Base-by-base conservation (phyloP, 2,113 vertebrate genomes). In the Ploceus nigricollis region DNA sequence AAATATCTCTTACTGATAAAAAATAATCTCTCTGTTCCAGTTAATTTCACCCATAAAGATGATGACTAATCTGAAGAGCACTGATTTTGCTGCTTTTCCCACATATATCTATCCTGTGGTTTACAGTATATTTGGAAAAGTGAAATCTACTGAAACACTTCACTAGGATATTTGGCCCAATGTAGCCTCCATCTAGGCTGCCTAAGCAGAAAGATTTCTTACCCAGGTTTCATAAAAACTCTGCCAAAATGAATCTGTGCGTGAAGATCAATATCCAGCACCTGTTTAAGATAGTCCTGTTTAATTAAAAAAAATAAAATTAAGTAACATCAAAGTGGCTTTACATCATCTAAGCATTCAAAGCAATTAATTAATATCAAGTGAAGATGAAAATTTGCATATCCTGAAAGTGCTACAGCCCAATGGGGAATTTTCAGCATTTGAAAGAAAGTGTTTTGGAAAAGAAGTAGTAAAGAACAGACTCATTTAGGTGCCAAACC, bases 201-300 rank as follows among this genome's bases (percentile, higher is more conserved):
- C 60, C 65, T 53, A 77, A 73, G 40, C 33, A 73, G 58, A 90
- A 96, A 89, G 54, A 97, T 95, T 95, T 92, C 98, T 99, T 98
- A 99, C 99, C 99, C 99, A 98, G 99, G 99, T 98, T 99, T 99
- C 99, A 99, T 99, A 97, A 99, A 99, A 98, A 99, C 99, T 94
- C 99, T 98, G 95, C 99, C 99, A 98, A 99, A 99, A 97, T 99
- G 99, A 97, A 99, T 99, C 98, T 99, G 99, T 98, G 99, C 99
- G 11, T 99, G 99, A 95, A 99, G 99, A 97, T 99, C 99, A 88
- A 99, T 99, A 97, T 99, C 99, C 98, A 99, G 98, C 98, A 99
- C 99, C 98, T 99, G 99, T 97, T 99, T 99, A 98, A 99, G 99
- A 98, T 99, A 99, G 98, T 99, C 99, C 99, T 99, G 97, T 97